Evolutionary conservation across 2,113 vertebrate genomes (phyloP), one percentile per base, ranked within the genome.

Genomic region (Benitochromis conjunctus): DNA sequence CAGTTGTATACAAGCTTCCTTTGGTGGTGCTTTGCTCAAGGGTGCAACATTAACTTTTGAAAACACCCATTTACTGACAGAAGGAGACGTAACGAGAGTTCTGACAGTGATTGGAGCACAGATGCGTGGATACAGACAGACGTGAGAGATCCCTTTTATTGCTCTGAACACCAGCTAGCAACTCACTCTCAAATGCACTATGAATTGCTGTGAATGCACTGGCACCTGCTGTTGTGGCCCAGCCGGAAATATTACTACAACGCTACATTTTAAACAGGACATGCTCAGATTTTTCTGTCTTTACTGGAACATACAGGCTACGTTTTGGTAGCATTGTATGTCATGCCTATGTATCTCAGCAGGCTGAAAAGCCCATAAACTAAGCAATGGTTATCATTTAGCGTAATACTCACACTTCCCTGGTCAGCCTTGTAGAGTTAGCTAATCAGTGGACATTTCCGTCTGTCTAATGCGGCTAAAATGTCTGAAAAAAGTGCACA

Each of bases 1-100:
- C 12, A 7, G 13, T 48, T 5, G 10, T 18, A 26, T 0, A 71
- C 21, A 11, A 43, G 10, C 21, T 24, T 69, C 12, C 64, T 69
- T 43, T 43, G n/a, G 36, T 69, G 38, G 64, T 29, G 21, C 66
- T 71, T 71, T 71, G 66, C 38, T 71, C 38, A 71, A 16, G 13
- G 66, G 66, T 71, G 64, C n/a, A 69, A 14, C 7, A 24, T 43
- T 69, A 21, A 43, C 3, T 14, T 69, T 8, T 43, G 11, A 69
- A 69, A 69, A 24, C 7, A 69, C 12, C 36, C 64, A 9, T 43
- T 43, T 69, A 43, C 64, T 24, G 8, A 26, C 8, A 5, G 13
- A 71, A 71, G 18, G 18, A 53, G 41, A 46, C 18, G 66, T 26
- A 71, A 16, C 8, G 14, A 71, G 21, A 18, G 21, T 26, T 11